Percentiles rank a stretch among this genome's conserved stretches.
These are phyloP conservation scores for Phycodurus eques DNA, from an alignment of 2,113 vertebrate genomes.

Conservation along the genomic window DNA sequence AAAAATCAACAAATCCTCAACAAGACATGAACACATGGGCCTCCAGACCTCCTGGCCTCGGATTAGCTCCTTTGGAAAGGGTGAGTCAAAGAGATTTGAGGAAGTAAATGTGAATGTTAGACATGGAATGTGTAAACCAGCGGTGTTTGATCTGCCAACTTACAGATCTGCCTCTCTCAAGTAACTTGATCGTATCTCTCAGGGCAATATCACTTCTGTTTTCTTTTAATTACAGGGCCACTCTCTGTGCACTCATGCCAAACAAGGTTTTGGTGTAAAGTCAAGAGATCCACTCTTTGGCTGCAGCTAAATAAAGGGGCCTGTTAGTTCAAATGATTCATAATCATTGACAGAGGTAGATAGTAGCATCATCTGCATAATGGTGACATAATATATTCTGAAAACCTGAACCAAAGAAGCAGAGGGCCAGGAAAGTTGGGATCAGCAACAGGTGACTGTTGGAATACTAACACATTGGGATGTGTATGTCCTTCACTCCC, in stretches of 20 bases:
- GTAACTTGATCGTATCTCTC: constrained; percentile 71
- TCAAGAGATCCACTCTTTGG: neutral
- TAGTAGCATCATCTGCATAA: neutral
- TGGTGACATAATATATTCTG: neutral
- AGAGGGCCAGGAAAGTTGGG: neutral
- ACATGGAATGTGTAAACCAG: constrained; percentile 33
- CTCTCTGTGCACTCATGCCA: constrained; percentile 70
- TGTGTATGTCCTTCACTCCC: neutral
- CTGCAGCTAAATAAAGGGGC: neutral
- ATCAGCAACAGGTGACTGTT: neutral
- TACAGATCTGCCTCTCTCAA: constrained; percentile 53
- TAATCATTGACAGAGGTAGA: neutral
- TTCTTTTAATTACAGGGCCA: constrained; percentile 77
- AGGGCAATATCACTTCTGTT: constrained; percentile 76
- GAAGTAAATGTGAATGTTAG: constrained; percentile 36
- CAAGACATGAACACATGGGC: constrained; percentile 74
- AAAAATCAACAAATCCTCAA: constrained; percentile 74
- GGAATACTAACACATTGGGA: neutral
- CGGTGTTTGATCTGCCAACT: constrained; percentile 69
- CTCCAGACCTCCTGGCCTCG: constrained; percentile 44
- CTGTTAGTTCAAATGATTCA: neutral
- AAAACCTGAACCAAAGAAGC: neutral
- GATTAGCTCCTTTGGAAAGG: constrained; percentile 72
- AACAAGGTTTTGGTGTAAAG: constrained; percentile 65
- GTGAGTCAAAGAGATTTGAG: constrained; percentile 65